Base-by-base conservation (phyloP, 1,140 invertebrate genomes). In the Philopotamus ludificatus region DNA sequence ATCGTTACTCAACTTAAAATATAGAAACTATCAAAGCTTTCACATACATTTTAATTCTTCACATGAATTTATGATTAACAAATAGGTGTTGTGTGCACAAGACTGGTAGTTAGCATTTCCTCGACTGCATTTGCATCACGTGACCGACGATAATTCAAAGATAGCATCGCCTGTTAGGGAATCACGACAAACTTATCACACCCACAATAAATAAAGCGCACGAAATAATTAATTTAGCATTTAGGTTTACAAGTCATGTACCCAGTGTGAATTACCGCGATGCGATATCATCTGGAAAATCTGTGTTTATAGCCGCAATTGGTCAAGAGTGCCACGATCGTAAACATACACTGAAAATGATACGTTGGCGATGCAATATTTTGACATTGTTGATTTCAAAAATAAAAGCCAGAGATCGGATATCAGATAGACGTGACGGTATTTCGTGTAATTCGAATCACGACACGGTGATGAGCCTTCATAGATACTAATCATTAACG, bases 171-270 rank as follows among this genome's bases (percentile, higher is more conserved):
- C 23, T 12, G 12, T 21, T 20, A 49, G 47, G 22, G 51, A 54
- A 54, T 54, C 51, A 54, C 51, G 51, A 54, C 51, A 28, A 47
- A 47, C 50, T 58, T 58, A 58, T 58, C 55, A 58, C 55, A 58
- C 55, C 55, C 10, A 41, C 8, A 41, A 22, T 47, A 60, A 60
- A 60, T 26, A 60, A 44, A 44, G 16, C 39, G 34, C 41, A 22
- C 21, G 12, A 45, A 60, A 60, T 60, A 60, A 60, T 60, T 47
- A 60, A 60, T 60, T 60, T 21, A 58, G 18, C 28, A n/a, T 45
- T 60, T 47, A 20, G 25, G 57, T 60, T 60, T 1, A 39, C 57
- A 45, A 47, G 41, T 45, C 44, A 47, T 60, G 57, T 23, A 26
- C 23, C 20, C n/a, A 21, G 41, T 22, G 55, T 58, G 55, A 45